Base-by-base conservation (phyloP, 2,797 vertebrate genomes). In the Diplodus sargus region DNA sequence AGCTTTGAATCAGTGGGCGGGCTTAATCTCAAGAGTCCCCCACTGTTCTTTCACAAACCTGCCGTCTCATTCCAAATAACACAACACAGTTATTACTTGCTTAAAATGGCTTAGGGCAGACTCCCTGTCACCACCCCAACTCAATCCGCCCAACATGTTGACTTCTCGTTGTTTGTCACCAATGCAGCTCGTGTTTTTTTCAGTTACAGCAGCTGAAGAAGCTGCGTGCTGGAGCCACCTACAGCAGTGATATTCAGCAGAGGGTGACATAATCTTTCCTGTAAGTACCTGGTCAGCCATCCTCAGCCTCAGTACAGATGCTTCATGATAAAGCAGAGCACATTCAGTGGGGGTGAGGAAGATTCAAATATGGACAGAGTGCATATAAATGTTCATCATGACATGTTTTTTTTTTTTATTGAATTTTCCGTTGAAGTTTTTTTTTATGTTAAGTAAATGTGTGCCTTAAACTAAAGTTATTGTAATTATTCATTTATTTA, bases 1-100 rank as follows among this genome's bases (percentile, higher is more conserved):
- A 65, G 82, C 70, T 82, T 56, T 76, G 61, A 67, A 70, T 77
- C 57, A 49, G 65, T 76, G 53, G 73, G 61, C 34, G 48, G 76
- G 23, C 60, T 73, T 34, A 70, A 83, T 74, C 70, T 74, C 70
- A 54, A 45, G 30, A 70, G 66, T 59, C 56, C 42, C 52, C 65
- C 7, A 17, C 61, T 72, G 71, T 74, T 81, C 57, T 39, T 70
- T 56, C 42, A 60, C 68, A 82, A 76, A 66, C n/a, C 43, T 53
- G 49, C 8, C 5, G 1, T 59, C 70, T 76, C 13, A 42, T 68
- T 72, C 53, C 68, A 72, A 76, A 54, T 53, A 9, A 43, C 70
- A 74, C 8, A 23, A 69, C 54, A 73, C 59, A 76, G 58, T 57
- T 86, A 84, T 81, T 66, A 69, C 39, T 61, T n/a, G 13, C 51